Percentiles rank a stretch among this genome's conserved stretches.
phyloP scores from a whole-genome alignment of 2,888 invertebrate genomes.

The Conchocele bisecta region DNA sequence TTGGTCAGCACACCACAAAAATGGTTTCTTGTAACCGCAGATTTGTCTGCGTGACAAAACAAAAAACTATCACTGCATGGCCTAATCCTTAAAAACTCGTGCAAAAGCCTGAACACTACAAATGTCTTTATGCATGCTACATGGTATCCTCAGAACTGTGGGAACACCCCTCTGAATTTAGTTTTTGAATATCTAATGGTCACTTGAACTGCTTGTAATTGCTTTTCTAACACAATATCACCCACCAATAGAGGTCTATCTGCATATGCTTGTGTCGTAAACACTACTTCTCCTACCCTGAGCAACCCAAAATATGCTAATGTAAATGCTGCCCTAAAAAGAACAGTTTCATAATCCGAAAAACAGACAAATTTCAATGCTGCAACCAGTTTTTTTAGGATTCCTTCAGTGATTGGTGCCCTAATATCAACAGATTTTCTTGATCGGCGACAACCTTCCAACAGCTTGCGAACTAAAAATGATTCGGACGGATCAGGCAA shows the following conservation, averaged over 20 bases:
- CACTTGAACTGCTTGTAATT: neutral
- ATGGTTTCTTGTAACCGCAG: conserved; percentile 7
- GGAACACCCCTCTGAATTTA: conserved; percentile 6
- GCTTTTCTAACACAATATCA: neutral
- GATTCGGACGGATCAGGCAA: neutral
- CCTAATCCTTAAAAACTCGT: neutral
- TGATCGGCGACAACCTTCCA: neutral
- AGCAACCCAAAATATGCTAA: conserved; percentile 15
- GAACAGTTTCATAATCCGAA: neutral
- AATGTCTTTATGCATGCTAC: neutral
- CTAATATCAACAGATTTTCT: neutral
- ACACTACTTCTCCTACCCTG: conserved; percentile 10
- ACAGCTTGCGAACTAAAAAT: neutral
- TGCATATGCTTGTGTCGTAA: neutral
- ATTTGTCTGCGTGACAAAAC: neutral
- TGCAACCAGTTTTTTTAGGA: neutral
- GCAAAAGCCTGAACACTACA: conserved; percentile 9
- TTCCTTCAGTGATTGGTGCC: conserved; percentile 3
- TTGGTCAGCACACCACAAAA: conserved; percentile 11
- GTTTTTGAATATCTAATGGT: conserved; percentile 1
- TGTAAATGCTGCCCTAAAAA: conserved; percentile 13
- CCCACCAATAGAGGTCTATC: neutral
- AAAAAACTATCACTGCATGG: neutral
- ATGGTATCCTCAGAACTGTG: neutral
- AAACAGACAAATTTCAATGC: neutral